Percentiles rank a stretch among this genome's conserved stretches.
Conservation (phyloP, 2,888 invertebrate genomes). For the Micropterix aruncella region DNA sequence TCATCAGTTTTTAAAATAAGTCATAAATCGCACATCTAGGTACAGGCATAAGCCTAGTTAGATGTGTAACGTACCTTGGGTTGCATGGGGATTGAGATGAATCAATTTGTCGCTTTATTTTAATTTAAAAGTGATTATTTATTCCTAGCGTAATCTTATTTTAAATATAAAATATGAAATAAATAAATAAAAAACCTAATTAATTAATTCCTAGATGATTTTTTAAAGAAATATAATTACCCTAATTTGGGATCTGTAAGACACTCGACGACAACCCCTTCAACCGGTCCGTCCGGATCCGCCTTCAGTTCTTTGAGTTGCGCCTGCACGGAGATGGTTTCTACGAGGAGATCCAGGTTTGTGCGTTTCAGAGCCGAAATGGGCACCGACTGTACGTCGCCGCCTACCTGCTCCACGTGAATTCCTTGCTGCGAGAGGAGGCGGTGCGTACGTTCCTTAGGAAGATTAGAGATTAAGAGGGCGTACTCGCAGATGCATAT, state of each 20-base stretch:
- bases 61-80: too few species aligned
- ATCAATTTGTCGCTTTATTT: too few species aligned
- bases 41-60: too few species aligned
- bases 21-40: too few species aligned
- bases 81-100: too few species aligned
- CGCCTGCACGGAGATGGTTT: conserved; percentile 70
- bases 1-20: too few species aligned
- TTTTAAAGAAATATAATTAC: conserved; percentile 24
- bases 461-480: conserved; percentile 6
- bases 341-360: conserved; percentile 65
- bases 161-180: too few species aligned
- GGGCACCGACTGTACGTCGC: conserved; percentile 81
- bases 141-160: too few species aligned
- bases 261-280: conserved; percentile 86
- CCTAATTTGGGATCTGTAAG: conserved; percentile 53
- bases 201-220: too few species aligned
- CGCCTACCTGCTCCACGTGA: conserved; percentile 75
- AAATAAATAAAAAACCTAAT: too few species aligned
- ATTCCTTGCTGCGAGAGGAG: conserved; percentile 68
- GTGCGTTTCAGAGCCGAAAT: conserved; percentile 81
- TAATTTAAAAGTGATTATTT: too few species aligned
- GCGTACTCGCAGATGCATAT: too few species aligned
- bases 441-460: conserved; percentile 56
- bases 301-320: conserved; percentile 79
- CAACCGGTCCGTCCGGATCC: conserved; percentile 71